Conservation (phyloP, 2,113 vertebrate species). For the Solea solea region DNA sequence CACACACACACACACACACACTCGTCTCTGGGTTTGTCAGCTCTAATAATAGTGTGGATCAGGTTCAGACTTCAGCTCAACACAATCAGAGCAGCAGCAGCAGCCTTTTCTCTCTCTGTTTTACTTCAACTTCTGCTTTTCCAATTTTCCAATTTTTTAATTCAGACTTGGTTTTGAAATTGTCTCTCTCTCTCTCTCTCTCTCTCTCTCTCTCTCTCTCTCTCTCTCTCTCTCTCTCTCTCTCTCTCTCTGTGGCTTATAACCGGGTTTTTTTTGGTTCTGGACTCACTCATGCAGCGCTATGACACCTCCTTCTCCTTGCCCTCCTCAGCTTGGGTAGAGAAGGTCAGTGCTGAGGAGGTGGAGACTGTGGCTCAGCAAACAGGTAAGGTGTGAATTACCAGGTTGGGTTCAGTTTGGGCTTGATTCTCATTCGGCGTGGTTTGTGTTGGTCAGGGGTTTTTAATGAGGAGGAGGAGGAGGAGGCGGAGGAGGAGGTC, state of each 20-base stretch:
- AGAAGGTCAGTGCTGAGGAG: conserved; percentile 44
- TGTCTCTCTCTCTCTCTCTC: no score
- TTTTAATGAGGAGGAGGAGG: conserved; percentile 22
- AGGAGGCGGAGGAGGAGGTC: conserved; percentile 28
- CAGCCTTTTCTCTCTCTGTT: not conserved
- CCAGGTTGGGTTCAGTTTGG: not conserved
- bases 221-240: no score
- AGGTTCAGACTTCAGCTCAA: conserved; percentile 39
- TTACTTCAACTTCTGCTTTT: not conserved
- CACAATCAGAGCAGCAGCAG: conserved; percentile 38
- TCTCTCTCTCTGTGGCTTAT: not conserved
- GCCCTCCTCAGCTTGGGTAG: conserved; percentile 35
- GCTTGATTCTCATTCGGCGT: conserved; percentile 13
- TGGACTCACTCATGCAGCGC: conserved; percentile 46
- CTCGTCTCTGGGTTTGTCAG: conserved; percentile 41
- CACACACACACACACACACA: conserved; percentile 10
- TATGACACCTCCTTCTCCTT: conserved; percentile 32
- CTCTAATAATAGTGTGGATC: conserved; percentile 77
- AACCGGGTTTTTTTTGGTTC: not conserved
- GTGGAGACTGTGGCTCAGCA: conserved; percentile 20
- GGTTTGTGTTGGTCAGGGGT: conserved; percentile 38
- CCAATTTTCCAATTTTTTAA: no score
- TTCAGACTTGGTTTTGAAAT: not conserved
- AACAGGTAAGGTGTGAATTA: conserved; percentile 47
- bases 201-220: not conserved